A percentile compares a stretch with the other conserved stretches of the same genome.
Evolutionary conservation across 1,140 invertebrate species (phyloP).

Genomic region (Belonocnema kinseyi): DNA sequence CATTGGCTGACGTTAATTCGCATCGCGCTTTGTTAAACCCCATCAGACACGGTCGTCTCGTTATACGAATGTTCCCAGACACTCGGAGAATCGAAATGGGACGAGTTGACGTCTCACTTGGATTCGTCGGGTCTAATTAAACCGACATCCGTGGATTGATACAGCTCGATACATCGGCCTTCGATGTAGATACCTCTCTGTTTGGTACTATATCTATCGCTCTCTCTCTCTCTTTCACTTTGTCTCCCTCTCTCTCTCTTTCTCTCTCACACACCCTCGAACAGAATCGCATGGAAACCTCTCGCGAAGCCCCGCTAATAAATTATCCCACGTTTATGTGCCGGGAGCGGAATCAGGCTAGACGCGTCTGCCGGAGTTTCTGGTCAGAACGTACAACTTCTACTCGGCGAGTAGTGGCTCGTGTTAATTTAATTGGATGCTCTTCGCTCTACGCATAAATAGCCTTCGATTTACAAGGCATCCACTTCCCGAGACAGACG

Average conservation of each 20-base stretch:
- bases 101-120: slow-evolving; percentile 52
- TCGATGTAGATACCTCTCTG: slow-evolving; percentile 7
- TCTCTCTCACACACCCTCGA: not conserved
- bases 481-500: slow-evolving; percentile 1
- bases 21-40: slow-evolving; percentile 4
- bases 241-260: not conserved
- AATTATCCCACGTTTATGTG: slow-evolving; percentile 53
- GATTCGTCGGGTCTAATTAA: slow-evolving; percentile 51
- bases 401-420: slow-evolving; percentile 30
- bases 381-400: slow-evolving; percentile 39
- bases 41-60: slow-evolving; percentile 5
- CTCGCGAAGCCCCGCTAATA: slow-evolving; percentile 50
- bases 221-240: slow-evolving; percentile 35
- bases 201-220: slow-evolving; percentile 22
- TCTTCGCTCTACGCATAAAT: slow-evolving; percentile 40
- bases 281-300: not conserved
- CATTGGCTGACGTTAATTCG: not conserved
- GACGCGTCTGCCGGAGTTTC: slow-evolving; percentile 49
- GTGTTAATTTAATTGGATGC: slow-evolving; percentile 60
- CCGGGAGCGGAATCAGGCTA: slow-evolving; percentile 46
- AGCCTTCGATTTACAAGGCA: slow-evolving; percentile 47
- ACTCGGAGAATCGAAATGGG: slow-evolving; percentile 33
- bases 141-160: slow-evolving; percentile 38
- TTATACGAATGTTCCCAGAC: slow-evolving; percentile 23
- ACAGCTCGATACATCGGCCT: slow-evolving; percentile 14